Conservation (phyloP, 2,113 vertebrate genomes). For the Cochlearius cochlearius region DNA sequence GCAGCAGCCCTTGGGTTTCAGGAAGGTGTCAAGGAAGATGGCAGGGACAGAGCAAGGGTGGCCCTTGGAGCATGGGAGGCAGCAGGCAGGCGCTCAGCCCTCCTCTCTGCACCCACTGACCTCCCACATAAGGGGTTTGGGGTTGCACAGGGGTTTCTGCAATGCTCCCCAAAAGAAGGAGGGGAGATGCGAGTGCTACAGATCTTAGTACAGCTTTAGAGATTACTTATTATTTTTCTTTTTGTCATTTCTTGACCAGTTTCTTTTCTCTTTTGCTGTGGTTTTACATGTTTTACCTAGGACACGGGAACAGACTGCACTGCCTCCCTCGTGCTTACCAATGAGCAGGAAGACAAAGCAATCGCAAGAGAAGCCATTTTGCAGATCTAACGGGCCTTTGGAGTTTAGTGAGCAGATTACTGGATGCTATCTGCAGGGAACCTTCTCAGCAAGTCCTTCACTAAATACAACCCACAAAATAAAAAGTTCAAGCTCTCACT, state of each 20-base stretch:
- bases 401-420: neutral
- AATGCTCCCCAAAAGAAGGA: neutral
- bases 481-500: neutral
- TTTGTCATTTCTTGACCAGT: neutral
- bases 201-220: neutral
- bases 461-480: neutral
- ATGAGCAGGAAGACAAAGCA: neutral
- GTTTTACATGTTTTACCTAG: neutral
- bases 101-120: neutral
- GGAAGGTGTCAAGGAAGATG: neutral
- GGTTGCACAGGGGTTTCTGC: neutral
- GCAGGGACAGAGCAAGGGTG: accelerated
- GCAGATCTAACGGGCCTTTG: neutral
- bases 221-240: neutral
- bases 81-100: neutral
- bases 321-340: neutral
- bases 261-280: neutral
- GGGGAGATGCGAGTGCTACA: accelerated
- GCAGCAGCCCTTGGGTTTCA: neutral
- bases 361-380: neutral
- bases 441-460: neutral
- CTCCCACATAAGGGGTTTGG: neutral
- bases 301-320: neutral
- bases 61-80: neutral
- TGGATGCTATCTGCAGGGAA: neutral